Conservation (phyloP, 2,797 vertebrate genomes). For the Rhabdomys pumilio region DNA sequence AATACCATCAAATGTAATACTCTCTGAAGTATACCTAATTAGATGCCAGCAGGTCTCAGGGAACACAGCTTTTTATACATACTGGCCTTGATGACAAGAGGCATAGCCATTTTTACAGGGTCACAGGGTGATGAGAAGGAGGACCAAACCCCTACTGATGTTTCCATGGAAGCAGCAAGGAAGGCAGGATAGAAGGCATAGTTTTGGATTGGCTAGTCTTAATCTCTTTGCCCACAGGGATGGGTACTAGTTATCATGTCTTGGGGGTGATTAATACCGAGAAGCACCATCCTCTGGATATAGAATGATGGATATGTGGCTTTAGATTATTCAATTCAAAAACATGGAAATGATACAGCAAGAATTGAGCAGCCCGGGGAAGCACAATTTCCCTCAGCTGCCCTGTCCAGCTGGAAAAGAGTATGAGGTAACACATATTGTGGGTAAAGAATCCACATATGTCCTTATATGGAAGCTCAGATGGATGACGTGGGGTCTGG, state of each 20-base stretch:
- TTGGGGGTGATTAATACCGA: background rate
- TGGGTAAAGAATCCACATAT: background rate
- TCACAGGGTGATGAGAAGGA: background rate
- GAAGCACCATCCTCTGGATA: background rate
- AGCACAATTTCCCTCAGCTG: rapidly evolving
- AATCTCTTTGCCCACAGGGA: background rate
- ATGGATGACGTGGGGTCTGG: background rate
- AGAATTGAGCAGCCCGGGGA: background rate
- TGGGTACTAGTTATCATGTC: too few relatives aligned
- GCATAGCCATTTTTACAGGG: background rate
- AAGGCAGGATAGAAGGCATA: background rate
- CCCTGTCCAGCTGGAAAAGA: background rate
- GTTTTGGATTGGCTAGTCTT: background rate
- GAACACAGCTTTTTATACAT: background rate
- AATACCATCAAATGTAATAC: background rate
- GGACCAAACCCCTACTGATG: background rate
- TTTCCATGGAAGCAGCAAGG: background rate
- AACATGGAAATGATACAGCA: too few relatives aligned
- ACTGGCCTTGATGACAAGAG: too few relatives aligned
- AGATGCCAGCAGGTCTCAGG: background rate
- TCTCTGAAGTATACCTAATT: background rate
- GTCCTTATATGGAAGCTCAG: background rate
- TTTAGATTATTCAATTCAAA: background rate
- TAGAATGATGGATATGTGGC: too few relatives aligned
- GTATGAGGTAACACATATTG: background rate